Evolutionary conservation across 2,888 invertebrate species (phyloP), one percentile per base, ranked within the genome.

Genomic region (Zonitis immaculata): DNA sequence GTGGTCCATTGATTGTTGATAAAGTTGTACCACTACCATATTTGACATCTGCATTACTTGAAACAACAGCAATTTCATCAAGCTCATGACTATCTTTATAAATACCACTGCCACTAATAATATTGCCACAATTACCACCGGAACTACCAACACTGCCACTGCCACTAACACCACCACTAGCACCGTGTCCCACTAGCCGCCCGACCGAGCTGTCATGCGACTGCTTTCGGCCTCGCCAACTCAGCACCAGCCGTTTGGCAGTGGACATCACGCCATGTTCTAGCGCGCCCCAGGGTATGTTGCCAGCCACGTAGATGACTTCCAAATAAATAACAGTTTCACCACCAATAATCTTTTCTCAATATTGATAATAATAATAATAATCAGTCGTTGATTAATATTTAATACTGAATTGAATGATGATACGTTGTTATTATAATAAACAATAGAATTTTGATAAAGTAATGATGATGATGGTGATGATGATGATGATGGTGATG

Each of bases 31-130:
- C 83, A 63, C 81, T 81, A 61, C 83, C 84, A 71, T 80, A 81
- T 66, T 79, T 80, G 62, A 79, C 79, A 59, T 78, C 79, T 42
- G 79, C 80, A 66, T 79, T 80, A 58, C 76, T 75, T 45, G 82
- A 82, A 60, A 86, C 84, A 63, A 86, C 81, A 56, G 86, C 83
- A 67, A 86, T 85, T 75, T 85, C 85, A 66, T 84, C 84, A 60
- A 84, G 76, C 69, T 85, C 85, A 77, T 82, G 82, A 56, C 69
- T 70, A 57, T 70, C 73, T 46, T 48, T 46, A 43, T 49, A 44
- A 27, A 50, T 46, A 32, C 54, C 42, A 44, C 16, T 7, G 14
- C 50, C 47, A 27, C 52, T 47, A 39, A 52, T 43, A 42, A 4
- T 22, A n/a, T n/a, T n/a, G n/a, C n/a, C n/a, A n/a, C n/a, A n/a